Evolutionary conservation across 2,797 vertebrate genomes (phyloP).

Genomic region (Diglossa cyanea): DNA sequence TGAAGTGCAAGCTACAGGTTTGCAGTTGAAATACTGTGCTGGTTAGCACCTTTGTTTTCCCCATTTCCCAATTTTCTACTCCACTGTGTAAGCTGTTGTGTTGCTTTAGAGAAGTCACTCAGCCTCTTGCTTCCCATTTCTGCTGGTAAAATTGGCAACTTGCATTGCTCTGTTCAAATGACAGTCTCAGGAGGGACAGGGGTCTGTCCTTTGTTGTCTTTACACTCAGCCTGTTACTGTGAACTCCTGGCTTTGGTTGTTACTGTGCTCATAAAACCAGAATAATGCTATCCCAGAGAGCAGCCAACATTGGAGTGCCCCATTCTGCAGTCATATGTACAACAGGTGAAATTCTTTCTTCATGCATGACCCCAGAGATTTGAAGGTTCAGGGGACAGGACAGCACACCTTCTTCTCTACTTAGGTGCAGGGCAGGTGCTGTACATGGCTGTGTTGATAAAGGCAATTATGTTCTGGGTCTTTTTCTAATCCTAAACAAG

Average conservation of each 20-base stretch:
- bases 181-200: neutral
- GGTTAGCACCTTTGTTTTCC: neutral
- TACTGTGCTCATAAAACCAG: neutral
- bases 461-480: neutral
- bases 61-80: neutral
- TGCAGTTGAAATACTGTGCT: neutral
- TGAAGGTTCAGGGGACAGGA: neutral
- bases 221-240: neutral
- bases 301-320: neutral
- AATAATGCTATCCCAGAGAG: neutral
- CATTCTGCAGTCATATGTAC: neutral
- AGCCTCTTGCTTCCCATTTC: neutral
- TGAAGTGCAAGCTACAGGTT: neutral
- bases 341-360: neutral
- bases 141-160: neutral
- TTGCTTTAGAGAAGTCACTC: neutral
- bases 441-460: neutral
- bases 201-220: neutral
- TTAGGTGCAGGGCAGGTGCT: neutral
- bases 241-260: neutral
- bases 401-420: neutral
- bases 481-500: neutral
- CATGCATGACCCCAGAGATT: neutral
- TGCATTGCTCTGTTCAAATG: neutral
- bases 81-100: neutral